phyloP scores from a whole-genome alignment of 1,140 invertebrate genomes.

The Drosophila serrata region DNA sequence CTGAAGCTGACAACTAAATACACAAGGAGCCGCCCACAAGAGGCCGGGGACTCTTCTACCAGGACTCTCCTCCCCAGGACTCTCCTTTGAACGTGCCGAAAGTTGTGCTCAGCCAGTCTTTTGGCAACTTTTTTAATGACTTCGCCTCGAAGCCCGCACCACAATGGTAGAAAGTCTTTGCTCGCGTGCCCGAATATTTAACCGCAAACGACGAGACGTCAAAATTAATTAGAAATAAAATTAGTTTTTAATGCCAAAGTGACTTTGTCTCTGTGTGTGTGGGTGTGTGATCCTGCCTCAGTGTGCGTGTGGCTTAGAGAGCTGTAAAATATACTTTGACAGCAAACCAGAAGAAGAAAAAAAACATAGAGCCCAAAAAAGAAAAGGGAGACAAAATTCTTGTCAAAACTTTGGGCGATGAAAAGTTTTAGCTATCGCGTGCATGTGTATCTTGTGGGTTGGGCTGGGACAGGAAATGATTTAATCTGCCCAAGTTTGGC shows the following conservation, averaged over 20 bases:
- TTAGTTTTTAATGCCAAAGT: constrained; percentile 80
- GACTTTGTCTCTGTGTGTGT: constrained; percentile 31
- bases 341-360: constrained; percentile 18
- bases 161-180: constrained; percentile 57
- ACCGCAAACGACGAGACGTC: constrained; percentile 82
- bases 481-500: constrained; percentile 70
- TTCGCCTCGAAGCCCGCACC: constrained; percentile 45
- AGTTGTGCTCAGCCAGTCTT: constrained; percentile 63
- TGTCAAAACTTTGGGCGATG: constrained; percentile 63
- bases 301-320: constrained; percentile 33
- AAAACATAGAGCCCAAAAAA: constrained; percentile 26
- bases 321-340: constrained; percentile 66
- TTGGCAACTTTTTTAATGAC: constrained; percentile 82
- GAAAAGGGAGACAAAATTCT: constrained; percentile 58
- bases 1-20: constrained; percentile 80
- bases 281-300: constrained; percentile 8
- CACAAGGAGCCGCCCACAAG: constrained; percentile 29
- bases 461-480: constrained; percentile 62
- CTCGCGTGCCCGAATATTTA: constrained; percentile 81
- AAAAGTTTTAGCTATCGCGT: constrained; percentile 55
- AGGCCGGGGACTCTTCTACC: neutral
- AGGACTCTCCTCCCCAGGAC: neutral
- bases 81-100: constrained; percentile 51
- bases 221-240: constrained; percentile 84
- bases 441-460: constrained; percentile 23